Evolutionary conservation across 2,888 invertebrate species (phyloP), one percentile per base, ranked within the genome.

Genomic region (Scaptomyza flava): DNA sequence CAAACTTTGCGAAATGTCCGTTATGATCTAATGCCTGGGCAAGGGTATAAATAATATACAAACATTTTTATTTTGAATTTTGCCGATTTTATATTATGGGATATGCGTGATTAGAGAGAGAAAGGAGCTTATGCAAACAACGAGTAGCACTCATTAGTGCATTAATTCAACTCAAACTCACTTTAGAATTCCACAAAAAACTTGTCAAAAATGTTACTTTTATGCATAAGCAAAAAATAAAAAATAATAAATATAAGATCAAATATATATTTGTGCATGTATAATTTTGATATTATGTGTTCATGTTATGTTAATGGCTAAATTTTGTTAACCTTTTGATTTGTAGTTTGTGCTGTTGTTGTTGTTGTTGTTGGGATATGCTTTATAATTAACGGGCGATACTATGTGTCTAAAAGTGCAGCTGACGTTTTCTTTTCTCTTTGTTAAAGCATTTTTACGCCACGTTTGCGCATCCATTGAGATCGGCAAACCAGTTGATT

Each of bases 401-500:
- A 64, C 36, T 57, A 36, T 41, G 41, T 41, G 31, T 46, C 52
- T 59, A 41, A 34, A 67, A 48, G 14, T 63, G 58, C 71, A 63
- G 45, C 38, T 48, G 57, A 45, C 14, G 6, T 14, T 38, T 14
- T 36, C 7, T 7, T 14, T 1, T 14, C 14, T 14, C 14, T 14
- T 17, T 38, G 14, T 14, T 7, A 12, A 12, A 0, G 4, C 14
- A 6, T 12, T 43, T 43, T 43, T 12, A 6, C 48, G 30, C 8
- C 41, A 45, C 38, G 23, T 48, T 53, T 46, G 23, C 45, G 11
- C 43, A 46, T 38, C 48, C 47, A 41, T 31, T 58, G 48, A 33
- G 53, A 53, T 53, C 36, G 53, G 56, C 31, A 72, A 73, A 73
- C 72, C 72, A 69, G 72, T 72, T 72, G 47, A 60, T 52, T 72